Evolutionary conservation across 2,888 invertebrate genomes (phyloP).

Genomic region (Hemistola chrysoprasaria): DNA sequence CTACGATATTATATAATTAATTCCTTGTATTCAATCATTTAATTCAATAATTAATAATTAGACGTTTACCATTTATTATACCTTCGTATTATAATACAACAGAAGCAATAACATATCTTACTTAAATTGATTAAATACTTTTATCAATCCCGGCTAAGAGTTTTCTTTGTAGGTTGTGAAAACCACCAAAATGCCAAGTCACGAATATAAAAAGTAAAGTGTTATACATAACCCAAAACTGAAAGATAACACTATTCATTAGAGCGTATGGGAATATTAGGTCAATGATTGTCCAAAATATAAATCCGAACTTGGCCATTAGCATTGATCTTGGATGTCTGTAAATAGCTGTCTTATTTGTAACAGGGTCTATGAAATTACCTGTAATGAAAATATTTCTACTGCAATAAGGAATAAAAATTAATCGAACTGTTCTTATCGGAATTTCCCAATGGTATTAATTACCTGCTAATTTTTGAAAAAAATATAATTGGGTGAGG

Average conservation of each 20-base stretch:
- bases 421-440: no score
- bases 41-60: no score
- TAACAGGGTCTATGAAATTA: conserved; percentile 52
- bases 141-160: conserved; percentile 47
- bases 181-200: conserved; percentile 81
- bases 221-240: conserved; percentile 80
- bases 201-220: conserved; percentile 77
- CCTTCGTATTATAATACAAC: no score
- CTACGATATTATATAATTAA: no score
- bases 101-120: no score
- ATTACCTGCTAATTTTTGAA: no score
- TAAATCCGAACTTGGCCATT: conserved; percentile 71
- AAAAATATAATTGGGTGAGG: no score
- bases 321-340: conserved; percentile 50
- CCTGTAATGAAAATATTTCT: conserved; percentile 53
- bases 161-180: conserved; percentile 82
- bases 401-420: no score
- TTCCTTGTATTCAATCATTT: no score
- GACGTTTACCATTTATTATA: no score
- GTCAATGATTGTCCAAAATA: conserved; percentile 85
- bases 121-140: no score
- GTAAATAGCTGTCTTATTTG: conserved; percentile 47
- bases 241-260: conserved; percentile 64
- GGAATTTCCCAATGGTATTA: no score
- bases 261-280: conserved; percentile 69